A percentile compares a stretch with the other conserved stretches of the same genome.
These are phyloP conservation scores for Eupithecia vulgata DNA, from an alignment of 2,888 invertebrate genomes.

Conservation along the genomic window DNA sequence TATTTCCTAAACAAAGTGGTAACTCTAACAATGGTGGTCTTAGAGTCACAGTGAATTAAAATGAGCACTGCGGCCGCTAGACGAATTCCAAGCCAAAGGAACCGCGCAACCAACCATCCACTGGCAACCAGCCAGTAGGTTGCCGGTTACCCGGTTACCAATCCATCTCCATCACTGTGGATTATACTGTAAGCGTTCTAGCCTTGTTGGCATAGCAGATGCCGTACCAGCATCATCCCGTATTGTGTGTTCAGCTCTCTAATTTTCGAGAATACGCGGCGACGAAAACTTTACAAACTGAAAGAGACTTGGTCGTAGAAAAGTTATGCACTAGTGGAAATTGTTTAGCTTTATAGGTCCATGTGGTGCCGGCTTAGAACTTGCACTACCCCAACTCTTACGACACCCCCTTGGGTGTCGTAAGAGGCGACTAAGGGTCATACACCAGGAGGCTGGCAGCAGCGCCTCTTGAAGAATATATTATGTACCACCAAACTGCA, in stretches of 20 bases:
- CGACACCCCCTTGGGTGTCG: no score
- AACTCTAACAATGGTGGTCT: background rate
- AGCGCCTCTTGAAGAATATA: no score
- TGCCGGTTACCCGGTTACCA: background rate
- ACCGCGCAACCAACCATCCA: background rate
- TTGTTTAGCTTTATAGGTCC: background rate
- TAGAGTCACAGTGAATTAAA: background rate
- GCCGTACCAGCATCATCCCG: background rate
- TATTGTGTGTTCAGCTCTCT: background rate
- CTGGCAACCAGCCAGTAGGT: constrained; percentile 5
- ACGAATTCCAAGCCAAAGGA: background rate
- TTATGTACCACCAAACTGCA: no score
- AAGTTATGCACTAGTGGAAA: background rate
- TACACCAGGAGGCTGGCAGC: no score
- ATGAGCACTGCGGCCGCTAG: background rate
- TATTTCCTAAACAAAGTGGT: background rate
- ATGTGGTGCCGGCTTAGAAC: no score
- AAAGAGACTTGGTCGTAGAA: background rate
- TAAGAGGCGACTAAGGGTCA: no score
- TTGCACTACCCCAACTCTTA: no score
- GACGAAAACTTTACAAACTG: background rate
- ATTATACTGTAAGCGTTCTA: background rate
- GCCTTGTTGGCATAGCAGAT: background rate
- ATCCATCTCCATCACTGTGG: background rate
- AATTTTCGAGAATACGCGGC: background rate